phyloP scores from a whole-genome alignment of 1,140 invertebrate genomes.

The Melitaea cinxia region DNA sequence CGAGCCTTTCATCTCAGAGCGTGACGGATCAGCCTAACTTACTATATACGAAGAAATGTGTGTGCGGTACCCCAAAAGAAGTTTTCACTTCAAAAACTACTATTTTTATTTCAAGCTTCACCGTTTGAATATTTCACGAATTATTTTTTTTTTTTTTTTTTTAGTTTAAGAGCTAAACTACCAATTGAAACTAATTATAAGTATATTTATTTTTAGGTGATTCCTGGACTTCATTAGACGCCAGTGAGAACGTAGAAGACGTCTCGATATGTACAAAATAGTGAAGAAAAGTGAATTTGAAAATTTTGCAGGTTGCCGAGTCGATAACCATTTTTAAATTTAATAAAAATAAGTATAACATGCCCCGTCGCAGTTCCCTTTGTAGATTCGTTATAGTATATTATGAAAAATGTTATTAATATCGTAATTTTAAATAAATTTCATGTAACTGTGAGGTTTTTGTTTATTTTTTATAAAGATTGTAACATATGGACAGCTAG shows the following conservation, averaged over 20 bases:
- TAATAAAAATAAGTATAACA: slow-evolving; percentile 44
- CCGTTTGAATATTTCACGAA: too few species aligned
- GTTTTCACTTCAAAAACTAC: too few species aligned
- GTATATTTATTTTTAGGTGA: slow-evolving; percentile 18
- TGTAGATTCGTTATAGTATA: neutral
- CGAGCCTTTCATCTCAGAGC: too few species aligned
- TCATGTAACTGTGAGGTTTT: too few species aligned
- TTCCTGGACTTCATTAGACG: slow-evolving; percentile 13
- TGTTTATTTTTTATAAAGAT: too few species aligned
- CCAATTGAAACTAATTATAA: neutral
- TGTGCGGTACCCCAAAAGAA: too few species aligned
- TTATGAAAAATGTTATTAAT: neutral
- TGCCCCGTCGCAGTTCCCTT: slow-evolving; percentile 5
- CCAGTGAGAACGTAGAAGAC: slow-evolving; percentile 10
- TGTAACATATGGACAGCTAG: too few species aligned
- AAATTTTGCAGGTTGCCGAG: slow-evolving; percentile 50
- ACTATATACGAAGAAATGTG: too few species aligned
- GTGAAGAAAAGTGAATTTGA: slow-evolving; percentile 46
- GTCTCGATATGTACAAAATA: slow-evolving; percentile 23
- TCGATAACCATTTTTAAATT: slow-evolving; percentile 38
- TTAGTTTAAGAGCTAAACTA: neutral
- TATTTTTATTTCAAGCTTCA: too few species aligned
- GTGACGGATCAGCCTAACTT: too few species aligned
- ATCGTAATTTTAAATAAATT: neutral
- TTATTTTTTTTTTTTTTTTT: too few species aligned